Conservation (phyloP, 2,888 invertebrate species). For the Diadegma fenestrale region DNA sequence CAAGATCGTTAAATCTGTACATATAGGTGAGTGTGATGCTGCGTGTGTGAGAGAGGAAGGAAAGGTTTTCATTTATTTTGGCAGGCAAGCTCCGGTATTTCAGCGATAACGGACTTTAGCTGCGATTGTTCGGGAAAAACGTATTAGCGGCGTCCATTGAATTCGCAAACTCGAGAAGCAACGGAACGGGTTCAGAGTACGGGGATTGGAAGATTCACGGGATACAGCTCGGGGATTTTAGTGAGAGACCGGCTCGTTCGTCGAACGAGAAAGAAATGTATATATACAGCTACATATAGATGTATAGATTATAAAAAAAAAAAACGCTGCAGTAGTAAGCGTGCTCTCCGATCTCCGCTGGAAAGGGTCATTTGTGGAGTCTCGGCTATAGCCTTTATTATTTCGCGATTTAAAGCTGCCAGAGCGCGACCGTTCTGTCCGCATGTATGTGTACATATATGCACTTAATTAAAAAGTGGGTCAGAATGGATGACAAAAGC, state of each 20-base stretch:
- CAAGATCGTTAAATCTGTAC: neutral
- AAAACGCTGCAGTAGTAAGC: conserved; percentile 31
- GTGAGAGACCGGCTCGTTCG: conserved; percentile 48
- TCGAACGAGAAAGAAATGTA: conserved; percentile 35
- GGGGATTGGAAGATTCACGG: conserved; percentile 41
- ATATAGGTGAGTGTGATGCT: neutral
- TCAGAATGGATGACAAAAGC: conserved; percentile 26
- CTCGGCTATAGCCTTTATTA: conserved; percentile 59
- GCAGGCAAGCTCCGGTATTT: conserved; percentile 58
- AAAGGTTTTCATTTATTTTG: conserved; percentile 66
- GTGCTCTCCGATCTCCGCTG: conserved; percentile 15
- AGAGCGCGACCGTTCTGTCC: conserved; percentile 10
- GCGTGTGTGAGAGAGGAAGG: conserved; percentile 9
- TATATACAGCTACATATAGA: neutral
- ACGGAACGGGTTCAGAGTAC: conserved; percentile 39
- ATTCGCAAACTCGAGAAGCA: conserved; percentile 48
- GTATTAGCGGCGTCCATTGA: conserved; percentile 69
- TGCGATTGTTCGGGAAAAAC: conserved; percentile 69
- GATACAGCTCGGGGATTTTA: conserved; percentile 50
- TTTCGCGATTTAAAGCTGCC: conserved; percentile 58
- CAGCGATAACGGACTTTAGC: conserved; percentile 68
- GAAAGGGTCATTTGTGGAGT: conserved; percentile 55
- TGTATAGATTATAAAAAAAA: neutral
- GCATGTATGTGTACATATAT: neutral
- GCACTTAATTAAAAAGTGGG: conserved; percentile 40